Conservation (phyloP, 2,888 invertebrate species). For the Strigamia crassipes region DNA sequence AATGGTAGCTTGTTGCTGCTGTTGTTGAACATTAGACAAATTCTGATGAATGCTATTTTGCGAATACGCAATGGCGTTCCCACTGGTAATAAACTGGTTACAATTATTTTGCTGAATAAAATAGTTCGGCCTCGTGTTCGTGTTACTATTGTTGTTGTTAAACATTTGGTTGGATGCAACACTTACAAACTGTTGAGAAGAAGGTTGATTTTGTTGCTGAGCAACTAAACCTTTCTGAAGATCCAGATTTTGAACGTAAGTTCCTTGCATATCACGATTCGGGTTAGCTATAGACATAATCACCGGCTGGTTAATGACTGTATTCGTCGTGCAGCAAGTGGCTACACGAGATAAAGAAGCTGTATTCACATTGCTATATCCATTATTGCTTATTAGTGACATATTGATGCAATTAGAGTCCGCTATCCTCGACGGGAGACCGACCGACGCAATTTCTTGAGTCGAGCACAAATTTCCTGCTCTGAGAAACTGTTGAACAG, state of each 20-base stretch:
- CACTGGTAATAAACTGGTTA: slow-evolving; percentile 36
- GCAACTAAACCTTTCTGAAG: slow-evolving; percentile 35
- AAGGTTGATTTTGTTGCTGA: slow-evolving; percentile 42
- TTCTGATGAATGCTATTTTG: slow-evolving; percentile 27
- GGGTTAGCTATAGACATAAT: slow-evolving; percentile 50
- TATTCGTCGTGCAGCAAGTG: slow-evolving; percentile 49
- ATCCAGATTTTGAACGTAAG: slow-evolving; percentile 44
- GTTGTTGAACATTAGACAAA: slow-evolving; percentile 12
- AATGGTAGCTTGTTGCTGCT: slow-evolving; percentile 23
- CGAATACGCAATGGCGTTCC: slow-evolving; percentile 42
- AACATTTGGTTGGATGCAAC: slow-evolving; percentile 43
- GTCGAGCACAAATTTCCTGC: neutral
- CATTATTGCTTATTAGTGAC: slow-evolving; percentile 12
- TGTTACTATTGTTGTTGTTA: slow-evolving; percentile 13
- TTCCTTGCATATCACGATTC: slow-evolving; percentile 36
- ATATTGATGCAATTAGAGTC: neutral
- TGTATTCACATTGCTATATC: neutral
- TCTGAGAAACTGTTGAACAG: slow-evolving; percentile 4
- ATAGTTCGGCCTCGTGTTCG: slow-evolving; percentile 45
- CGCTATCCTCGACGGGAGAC: neutral
- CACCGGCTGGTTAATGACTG: slow-evolving; percentile 50
- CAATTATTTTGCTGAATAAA: slow-evolving; percentile 45
- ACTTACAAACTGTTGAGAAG: slow-evolving; percentile 25
- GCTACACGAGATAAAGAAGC: slow-evolving; percentile 25
- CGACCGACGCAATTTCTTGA: slow-evolving; percentile 1